Conservation (phyloP, 2,797 vertebrate species). For the Sebastes oblongus region DNA sequence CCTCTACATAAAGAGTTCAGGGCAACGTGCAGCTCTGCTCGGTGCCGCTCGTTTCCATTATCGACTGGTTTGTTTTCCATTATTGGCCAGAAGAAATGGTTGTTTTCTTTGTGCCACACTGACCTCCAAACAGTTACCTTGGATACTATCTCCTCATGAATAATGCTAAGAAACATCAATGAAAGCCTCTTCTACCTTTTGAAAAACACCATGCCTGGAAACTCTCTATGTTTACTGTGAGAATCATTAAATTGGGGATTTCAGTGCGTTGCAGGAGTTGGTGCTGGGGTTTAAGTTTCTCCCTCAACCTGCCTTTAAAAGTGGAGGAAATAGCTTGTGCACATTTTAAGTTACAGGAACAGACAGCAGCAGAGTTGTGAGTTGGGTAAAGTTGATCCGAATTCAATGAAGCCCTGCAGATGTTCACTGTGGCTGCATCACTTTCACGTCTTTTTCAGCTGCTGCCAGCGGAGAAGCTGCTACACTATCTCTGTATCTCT, state of each 20-base stretch:
- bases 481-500: not conserved
- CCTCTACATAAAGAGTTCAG: not conserved
- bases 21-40: not conserved
- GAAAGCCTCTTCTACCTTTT: not conserved
- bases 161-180: constrained; percentile 35
- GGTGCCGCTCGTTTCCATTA: constrained; percentile 29
- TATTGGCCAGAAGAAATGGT: constrained; percentile 36
- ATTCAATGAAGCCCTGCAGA: not conserved
- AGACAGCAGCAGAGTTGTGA: not conserved
- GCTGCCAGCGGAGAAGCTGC: not conserved
- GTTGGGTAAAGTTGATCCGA: not conserved
- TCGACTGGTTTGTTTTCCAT: constrained; percentile 35
- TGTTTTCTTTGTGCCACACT: constrained; percentile 36
- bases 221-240: not conserved
- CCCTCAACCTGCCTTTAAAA: not conserved
- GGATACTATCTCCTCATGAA: constrained; percentile 32
- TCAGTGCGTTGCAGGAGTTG: not conserved
- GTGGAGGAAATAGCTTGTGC: too few species aligned
- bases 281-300: not conserved
- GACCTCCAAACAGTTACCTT: constrained; percentile 30
- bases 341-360: not conserved
- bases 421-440: not conserved
- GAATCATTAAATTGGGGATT: not conserved
- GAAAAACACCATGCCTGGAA: constrained; percentile 9
- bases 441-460: not conserved